Percentiles rank a stretch among this genome's conserved stretches.
Evolutionary conservation across 2,113 vertebrate genomes (phyloP).

Genomic region (Laticauda laticaudata): DNA sequence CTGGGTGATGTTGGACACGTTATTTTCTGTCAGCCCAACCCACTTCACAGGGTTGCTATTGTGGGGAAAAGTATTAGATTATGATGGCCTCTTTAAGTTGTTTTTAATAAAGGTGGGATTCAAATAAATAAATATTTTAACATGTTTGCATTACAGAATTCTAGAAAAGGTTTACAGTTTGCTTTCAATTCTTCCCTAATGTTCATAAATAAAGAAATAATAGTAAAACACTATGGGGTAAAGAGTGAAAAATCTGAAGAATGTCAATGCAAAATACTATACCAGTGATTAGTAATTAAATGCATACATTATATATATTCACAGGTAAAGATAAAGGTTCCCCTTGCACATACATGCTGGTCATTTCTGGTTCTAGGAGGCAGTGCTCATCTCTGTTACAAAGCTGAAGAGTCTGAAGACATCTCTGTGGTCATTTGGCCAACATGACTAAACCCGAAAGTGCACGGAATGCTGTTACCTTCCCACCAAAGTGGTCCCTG

Average conservation of each 20-base stretch:
- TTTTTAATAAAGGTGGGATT: not conserved
- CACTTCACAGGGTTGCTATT: not conserved
- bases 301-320: not conserved
- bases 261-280: not conserved
- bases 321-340: too few relatives aligned
- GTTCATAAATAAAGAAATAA: not conserved
- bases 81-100: not conserved
- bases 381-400: too few relatives aligned
- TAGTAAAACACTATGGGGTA: not conserved
- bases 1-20: not conserved
- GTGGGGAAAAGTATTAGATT: not conserved
- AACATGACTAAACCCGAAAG: too few relatives aligned
- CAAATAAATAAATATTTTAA: not conserved
- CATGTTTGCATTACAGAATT: not conserved
- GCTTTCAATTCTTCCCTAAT: not conserved
- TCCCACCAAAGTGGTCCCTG: too few relatives aligned
- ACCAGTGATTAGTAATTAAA: not conserved
- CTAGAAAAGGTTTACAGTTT: not conserved
- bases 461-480: too few relatives aligned
- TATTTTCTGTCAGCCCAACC: not conserved
- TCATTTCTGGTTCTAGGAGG: too few relatives aligned
- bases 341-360: too few relatives aligned
- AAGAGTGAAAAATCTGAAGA: not conserved
- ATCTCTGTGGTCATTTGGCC: too few relatives aligned
- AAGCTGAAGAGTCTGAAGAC: too few relatives aligned